phyloP scores from a whole-genome alignment of 2,797 vertebrate species.

The Mormyrops attenuatus region DNA sequence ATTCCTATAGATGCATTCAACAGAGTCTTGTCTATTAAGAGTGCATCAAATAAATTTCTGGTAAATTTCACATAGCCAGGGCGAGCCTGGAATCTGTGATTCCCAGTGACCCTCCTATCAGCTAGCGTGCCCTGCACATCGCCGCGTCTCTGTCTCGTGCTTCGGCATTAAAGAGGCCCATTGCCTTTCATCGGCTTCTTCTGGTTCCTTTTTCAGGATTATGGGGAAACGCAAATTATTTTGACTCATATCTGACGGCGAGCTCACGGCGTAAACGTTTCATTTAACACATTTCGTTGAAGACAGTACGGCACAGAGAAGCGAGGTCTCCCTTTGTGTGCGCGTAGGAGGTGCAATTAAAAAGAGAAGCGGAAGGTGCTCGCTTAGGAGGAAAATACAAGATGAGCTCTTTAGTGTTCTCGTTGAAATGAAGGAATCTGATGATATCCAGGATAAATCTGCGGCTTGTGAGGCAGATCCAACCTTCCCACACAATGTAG shows the following conservation, averaged over 20 bases:
- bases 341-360: background rate
- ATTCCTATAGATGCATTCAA: background rate
- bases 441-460: background rate
- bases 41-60: background rate
- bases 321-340: background rate
- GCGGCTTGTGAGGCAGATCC: background rate
- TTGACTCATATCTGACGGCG: background rate
- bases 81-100: background rate
- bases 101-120: background rate
- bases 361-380: background rate
- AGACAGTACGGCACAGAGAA: background rate
- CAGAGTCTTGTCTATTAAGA: background rate
- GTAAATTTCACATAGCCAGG: background rate
- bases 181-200: background rate
- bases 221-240: background rate
- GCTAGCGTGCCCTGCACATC: background rate
- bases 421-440: background rate
- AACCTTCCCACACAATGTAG: constrained; percentile 6
- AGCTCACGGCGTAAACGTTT: background rate
- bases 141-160: background rate
- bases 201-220: background rate
- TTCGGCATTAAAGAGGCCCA: background rate
- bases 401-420: background rate
- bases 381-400: background rate
- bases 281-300: background rate